Evolutionary conservation across 2,888 invertebrate genomes (phyloP), one percentile per base, ranked within the genome.

Genomic region (Synergus umbraculus): DNA sequence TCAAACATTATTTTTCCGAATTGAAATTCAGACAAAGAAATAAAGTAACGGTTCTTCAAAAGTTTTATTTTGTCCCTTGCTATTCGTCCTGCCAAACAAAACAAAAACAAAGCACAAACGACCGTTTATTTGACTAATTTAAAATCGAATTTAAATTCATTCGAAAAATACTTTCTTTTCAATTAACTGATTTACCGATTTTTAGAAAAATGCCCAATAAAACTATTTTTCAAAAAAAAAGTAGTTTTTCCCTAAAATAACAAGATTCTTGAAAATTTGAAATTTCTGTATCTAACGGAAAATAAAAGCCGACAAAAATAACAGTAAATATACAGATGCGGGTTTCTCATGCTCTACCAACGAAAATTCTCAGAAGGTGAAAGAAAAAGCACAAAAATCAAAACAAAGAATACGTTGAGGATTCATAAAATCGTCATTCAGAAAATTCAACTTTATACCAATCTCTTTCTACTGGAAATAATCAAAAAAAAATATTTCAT

Each of bases 311-410:
- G 4, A 22, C 13, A 65, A 78, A 69, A 66, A 54, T 76, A 37
- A 37, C 5, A 37, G 12, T 63, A 63, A 8, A 63, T 13, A 63
- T 12, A 13, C 29, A 60, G 12, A 44, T 41, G 64, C 18, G 22
- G 64, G 41, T 66, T 46, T 58, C 64, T 37, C 22, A 29, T 5
- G 63, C 22, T 63, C 22, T 63, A 76, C 41, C 63, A 58, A 66
- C 44, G 18, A 46, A 58, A 65, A 77, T 77, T 78, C 76, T 79
- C 22, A 29, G 64, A 65, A 58, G 73, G 49, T 73, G 69, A 64
- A 54, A 37, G 63, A 73, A 79, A 65, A 76, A 54, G 67, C 76
- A 64, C 79, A 79, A 76, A 76, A 79, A 76, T 64, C 60, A 78
- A 73, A 78, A 78, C 63, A 78, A 76, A 58, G n/a, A 73, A 22